These are phyloP conservation scores for Drosophila tanythrix DNA, from an alignment of 2,888 invertebrate species.

Conservation along the genomic window DNA sequence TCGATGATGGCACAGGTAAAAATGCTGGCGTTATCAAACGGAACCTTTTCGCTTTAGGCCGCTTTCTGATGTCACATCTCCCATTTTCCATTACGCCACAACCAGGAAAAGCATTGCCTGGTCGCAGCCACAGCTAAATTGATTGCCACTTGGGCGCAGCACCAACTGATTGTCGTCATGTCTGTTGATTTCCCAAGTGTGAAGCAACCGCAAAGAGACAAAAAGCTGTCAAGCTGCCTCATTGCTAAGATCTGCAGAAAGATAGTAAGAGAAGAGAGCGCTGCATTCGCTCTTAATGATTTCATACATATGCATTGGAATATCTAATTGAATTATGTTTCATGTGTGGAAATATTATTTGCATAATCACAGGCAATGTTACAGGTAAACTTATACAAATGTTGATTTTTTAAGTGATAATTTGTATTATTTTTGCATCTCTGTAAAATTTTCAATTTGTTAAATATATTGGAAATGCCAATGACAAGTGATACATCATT, in stretches of 20 bases:
- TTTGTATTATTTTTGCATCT: neutral
- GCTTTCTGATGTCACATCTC: constrained; percentile 10
- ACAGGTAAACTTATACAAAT: neutral
- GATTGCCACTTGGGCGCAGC: constrained; percentile 40
- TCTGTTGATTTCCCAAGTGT: constrained; percentile 76
- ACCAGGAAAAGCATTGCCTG: neutral
- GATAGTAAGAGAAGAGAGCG: neutral
- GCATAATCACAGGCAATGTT: neutral
- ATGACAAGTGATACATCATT: constrained; percentile 33
- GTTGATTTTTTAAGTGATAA: neutral
- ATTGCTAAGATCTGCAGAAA: constrained; percentile 16
- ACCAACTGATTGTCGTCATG: constrained; percentile 53
- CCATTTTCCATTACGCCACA: constrained; percentile 2
- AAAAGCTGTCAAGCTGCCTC: constrained; percentile 17
- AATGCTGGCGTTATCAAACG: constrained; percentile 28
- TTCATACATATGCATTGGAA: neutral
- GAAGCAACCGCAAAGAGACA: constrained; percentile 29
- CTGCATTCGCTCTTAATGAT: neutral
- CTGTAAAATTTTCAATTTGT: neutral
- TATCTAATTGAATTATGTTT: neutral
- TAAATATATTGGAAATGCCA: constrained; percentile 7
- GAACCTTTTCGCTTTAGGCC: constrained; percentile 33
- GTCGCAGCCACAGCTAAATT: constrained; percentile 37
- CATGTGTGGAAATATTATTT: neutral
- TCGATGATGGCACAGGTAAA: constrained; percentile 27